Percentiles rank a stretch among this genome's conserved stretches.
phyloP scores from a whole-genome alignment of 1,140 invertebrate genomes.

The Mylabris phalerata region DNA sequence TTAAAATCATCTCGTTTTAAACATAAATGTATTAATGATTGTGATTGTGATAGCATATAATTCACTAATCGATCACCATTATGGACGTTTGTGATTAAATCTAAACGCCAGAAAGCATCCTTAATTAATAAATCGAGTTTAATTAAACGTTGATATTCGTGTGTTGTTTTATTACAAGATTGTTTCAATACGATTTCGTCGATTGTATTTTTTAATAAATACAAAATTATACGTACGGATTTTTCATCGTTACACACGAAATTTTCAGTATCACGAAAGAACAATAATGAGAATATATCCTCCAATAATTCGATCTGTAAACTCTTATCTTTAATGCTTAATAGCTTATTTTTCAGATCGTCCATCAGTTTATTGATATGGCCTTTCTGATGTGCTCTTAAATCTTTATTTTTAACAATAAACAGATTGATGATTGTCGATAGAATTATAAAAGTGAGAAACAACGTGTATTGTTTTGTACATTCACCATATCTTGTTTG shows the following conservation, averaged over 20 bases:
- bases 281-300: constrained; percentile 33
- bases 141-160: constrained; percentile 23
- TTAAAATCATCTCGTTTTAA: constrained; percentile 34
- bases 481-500: background rate
- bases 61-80: constrained; percentile 27
- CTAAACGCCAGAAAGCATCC: constrained; percentile 37
- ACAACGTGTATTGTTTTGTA: constrained; percentile 18
- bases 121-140: constrained; percentile 28
- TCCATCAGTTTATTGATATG: constrained; percentile 22
- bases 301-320: constrained; percentile 36
- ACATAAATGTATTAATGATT: constrained; percentile 36
- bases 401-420: constrained; percentile 9
- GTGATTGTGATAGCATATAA: constrained; percentile 36
- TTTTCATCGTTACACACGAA: constrained; percentile 29
- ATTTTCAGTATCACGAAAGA: constrained; percentile 20
- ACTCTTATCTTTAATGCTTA: constrained; percentile 19
- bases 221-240: constrained; percentile 31
- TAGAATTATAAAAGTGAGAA: constrained; percentile 29
- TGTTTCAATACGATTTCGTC: constrained; percentile 30
- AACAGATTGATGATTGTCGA: constrained; percentile 23
- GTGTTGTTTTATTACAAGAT: constrained; percentile 20
- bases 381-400: constrained; percentile 3
- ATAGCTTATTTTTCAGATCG: constrained; percentile 23
- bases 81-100: constrained; percentile 26
- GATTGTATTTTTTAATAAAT: constrained; percentile 28